These are phyloP conservation scores for Tupiocoris notatus DNA, from an alignment of 2,888 invertebrate species.

Conservation along the genomic window DNA sequence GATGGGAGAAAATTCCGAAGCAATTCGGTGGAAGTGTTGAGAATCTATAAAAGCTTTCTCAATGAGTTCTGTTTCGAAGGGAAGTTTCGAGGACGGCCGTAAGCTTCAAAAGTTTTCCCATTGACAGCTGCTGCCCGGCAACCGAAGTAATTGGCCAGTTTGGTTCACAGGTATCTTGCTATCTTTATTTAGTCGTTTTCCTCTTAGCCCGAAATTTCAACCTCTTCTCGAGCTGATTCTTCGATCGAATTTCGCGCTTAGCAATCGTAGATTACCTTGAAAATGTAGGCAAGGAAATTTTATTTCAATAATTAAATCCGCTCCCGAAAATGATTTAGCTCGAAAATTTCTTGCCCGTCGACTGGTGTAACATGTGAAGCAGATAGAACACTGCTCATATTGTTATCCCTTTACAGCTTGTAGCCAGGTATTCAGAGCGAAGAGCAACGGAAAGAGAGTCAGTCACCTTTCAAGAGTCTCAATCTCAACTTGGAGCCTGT, in stretches of 20 bases:
- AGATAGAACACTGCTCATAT: too few species aligned
- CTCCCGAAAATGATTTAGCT: too few species aligned
- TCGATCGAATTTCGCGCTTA: too few species aligned
- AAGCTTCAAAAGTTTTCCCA: neutral
- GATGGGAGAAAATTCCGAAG: neutral
- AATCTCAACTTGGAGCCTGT: neutral
- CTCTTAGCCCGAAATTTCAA: neutral
- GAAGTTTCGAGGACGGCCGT: neutral
- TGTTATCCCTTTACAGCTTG: too few species aligned
- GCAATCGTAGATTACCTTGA: too few species aligned
- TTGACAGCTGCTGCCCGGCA: neutral
- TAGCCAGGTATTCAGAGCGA: too few species aligned
- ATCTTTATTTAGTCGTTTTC: neutral
- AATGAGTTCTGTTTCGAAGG: neutral
- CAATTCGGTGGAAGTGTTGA: neutral
- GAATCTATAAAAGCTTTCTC: neutral
- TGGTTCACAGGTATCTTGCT: neutral
- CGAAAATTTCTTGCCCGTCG: too few species aligned
- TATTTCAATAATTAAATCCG: too few species aligned
- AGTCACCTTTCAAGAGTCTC: too few species aligned
- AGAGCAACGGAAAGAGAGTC: neutral
- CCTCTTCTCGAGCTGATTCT: neutral
- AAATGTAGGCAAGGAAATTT: too few species aligned
- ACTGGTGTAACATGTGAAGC: too few species aligned
- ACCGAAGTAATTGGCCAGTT: conserved; percentile 5